phyloP scores from a whole-genome alignment of 2,113 vertebrate species.

The Panthera tigris region DNA sequence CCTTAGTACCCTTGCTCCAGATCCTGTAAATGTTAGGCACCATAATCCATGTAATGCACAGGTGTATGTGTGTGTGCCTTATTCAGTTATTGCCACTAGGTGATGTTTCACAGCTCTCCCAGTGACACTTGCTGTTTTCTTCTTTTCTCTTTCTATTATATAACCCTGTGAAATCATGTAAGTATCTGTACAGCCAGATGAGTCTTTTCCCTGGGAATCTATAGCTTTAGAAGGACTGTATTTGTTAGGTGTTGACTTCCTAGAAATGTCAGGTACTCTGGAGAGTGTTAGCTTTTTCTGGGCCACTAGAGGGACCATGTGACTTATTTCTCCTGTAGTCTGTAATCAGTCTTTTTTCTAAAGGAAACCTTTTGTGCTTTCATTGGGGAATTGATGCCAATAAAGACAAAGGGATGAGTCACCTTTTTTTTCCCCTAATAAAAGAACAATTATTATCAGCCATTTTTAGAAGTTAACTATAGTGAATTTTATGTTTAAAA shows the following conservation, averaged over 20 bases:
- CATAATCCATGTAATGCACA: rapidly evolving
- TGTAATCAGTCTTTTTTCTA: not conserved
- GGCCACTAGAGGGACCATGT: constrained; percentile 45
- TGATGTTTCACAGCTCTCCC: not conserved
- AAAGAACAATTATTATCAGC: not conserved
- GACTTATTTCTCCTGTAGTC: not conserved
- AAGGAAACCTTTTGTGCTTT: not conserved
- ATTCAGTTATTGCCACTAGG: not conserved
- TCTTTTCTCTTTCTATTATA: not conserved
- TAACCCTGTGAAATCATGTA: not conserved
- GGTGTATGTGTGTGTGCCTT: not conserved
- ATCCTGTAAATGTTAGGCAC: no score
- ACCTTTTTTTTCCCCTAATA: not conserved
- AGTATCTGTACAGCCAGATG: not conserved
- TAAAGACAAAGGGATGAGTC: not conserved
- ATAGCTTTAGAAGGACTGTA: not conserved
- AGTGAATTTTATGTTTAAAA: constrained; percentile 12
- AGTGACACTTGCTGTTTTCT: not conserved
- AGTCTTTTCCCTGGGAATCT: not conserved
- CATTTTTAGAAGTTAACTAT: not conserved
- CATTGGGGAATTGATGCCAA: not conserved
- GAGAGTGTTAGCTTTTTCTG: not conserved
- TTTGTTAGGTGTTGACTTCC: not conserved
- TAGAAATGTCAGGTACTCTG: not conserved
- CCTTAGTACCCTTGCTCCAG: not conserved